These are phyloP conservation scores for Bombus cullumanus DNA, from an alignment of 1,140 invertebrate species.

Conservation along the genomic window DNA sequence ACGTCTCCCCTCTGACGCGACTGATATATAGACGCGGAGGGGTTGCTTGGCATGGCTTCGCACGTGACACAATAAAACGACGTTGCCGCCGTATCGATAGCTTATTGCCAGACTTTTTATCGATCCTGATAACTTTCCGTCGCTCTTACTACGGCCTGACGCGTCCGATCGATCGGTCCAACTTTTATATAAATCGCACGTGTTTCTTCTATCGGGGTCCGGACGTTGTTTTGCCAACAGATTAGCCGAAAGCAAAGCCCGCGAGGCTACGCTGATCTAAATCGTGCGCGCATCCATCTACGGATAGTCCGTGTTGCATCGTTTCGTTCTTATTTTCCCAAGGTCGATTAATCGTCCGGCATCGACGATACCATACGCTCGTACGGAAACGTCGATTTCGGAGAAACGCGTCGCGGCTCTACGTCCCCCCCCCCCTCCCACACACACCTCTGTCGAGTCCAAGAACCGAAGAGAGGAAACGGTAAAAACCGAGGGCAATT, in stretches of 20 bases:
- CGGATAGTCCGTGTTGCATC: constrained; percentile 25
- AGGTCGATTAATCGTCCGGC: too few species aligned
- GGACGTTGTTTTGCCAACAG: constrained; percentile 66
- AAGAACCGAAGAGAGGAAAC: too few species aligned
- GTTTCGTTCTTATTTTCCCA: constrained; percentile 26
- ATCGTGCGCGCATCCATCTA: constrained; percentile 2
- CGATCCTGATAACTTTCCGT: constrained; percentile 71
- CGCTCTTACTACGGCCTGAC: constrained; percentile 35
- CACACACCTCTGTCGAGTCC: too few species aligned
- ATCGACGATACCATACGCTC: too few species aligned
- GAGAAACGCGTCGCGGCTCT: too few species aligned
- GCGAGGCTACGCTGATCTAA: constrained; percentile 14
- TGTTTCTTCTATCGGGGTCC: constrained; percentile 41
- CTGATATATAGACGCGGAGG: constrained; percentile 77
- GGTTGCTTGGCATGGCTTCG: constrained; percentile 72
- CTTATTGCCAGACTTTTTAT: constrained; percentile 73
- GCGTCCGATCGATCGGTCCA: constrained; percentile 42
- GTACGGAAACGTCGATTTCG: too few species aligned
- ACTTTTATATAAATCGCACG: constrained; percentile 69
- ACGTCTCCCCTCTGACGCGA: constrained; percentile 80
- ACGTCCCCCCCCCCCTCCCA: rapidly evolving
- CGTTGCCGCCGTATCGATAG: constrained; percentile 59
- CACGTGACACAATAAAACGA: constrained; percentile 82
- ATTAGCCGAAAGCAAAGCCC: constrained; percentile 55
- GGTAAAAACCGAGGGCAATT: background rate